Percentiles rank a stretch among this genome's conserved stretches.
phyloP scores from a whole-genome alignment of 2,113 vertebrate genomes.

The Melierax canorus region DNA sequence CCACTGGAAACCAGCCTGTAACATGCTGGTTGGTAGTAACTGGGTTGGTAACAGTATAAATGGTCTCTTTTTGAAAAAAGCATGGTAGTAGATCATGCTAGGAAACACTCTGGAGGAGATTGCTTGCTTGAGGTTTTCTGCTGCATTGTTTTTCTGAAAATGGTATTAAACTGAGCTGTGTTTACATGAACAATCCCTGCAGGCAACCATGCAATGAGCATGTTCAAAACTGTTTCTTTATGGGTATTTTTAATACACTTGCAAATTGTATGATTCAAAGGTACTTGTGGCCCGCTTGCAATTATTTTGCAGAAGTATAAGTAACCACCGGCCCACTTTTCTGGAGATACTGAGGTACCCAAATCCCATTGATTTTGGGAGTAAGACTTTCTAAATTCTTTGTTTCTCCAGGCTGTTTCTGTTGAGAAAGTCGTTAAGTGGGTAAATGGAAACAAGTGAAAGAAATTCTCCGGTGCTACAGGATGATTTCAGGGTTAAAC shows the following conservation, averaged over 20 bases:
- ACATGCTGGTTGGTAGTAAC: not conserved
- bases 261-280: not conserved
- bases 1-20: not conserved
- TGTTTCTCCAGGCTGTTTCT: not conserved
- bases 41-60: not conserved
- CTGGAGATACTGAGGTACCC: not conserved
- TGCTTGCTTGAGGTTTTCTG: slow-evolving; percentile 28
- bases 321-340: not conserved
- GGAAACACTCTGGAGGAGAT: not conserved
- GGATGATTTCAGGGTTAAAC: not conserved
- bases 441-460: not conserved
- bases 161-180: slow-evolving; percentile 17
- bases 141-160: slow-evolving; percentile 49
- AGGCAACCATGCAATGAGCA: not conserved
- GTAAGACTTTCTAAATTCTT: not conserved
- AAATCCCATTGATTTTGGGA: not conserved
- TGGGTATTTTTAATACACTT: not conserved
- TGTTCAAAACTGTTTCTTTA: not conserved
- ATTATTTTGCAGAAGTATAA: not conserved
- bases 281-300: not conserved
- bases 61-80: not conserved
- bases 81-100: not conserved
- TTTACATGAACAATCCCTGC: not conserved
- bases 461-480: not conserved
- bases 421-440: not conserved